Conservation (phyloP, 2,113 vertebrate genomes). For the Sapayoa aenigma region DNA sequence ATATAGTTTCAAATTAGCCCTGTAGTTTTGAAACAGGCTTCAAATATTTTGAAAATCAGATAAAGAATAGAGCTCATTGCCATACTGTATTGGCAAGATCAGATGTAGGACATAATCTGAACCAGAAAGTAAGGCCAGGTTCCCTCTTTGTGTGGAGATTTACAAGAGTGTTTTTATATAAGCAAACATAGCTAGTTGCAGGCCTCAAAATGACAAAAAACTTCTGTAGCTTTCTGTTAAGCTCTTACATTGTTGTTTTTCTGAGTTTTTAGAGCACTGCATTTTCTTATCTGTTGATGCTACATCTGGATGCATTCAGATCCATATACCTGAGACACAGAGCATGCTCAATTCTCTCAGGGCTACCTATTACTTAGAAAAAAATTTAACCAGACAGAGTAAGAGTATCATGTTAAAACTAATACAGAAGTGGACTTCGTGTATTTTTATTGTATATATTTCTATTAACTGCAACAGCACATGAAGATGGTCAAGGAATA, state of each 20-base stretch:
- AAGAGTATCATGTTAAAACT: background rate
- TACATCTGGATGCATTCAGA: rapidly evolving
- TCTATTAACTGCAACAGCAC: background rate
- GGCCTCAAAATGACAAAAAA: background rate
- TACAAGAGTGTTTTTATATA: background rate
- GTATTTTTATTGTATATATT: background rate
- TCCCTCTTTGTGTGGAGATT: background rate
- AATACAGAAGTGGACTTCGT: background rate
- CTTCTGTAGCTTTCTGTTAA: background rate
- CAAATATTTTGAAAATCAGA: background rate
- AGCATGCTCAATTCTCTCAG: background rate
- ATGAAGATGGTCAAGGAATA: background rate
- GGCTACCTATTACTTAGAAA: background rate
- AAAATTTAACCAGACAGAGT: background rate
- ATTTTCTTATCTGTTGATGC: background rate
- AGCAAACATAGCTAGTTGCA: background rate
- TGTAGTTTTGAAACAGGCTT: background rate
- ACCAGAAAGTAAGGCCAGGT: background rate
- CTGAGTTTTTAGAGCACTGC: background rate
- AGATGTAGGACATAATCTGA: background rate
- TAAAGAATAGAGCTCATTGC: background rate
- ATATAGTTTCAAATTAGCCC: background rate
- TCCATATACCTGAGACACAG: background rate
- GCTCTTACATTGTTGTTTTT: background rate
- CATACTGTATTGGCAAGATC: background rate